These are phyloP conservation scores for Crioceris asparagi DNA, from an alignment of 2,888 invertebrate genomes.

Conservation along the genomic window DNA sequence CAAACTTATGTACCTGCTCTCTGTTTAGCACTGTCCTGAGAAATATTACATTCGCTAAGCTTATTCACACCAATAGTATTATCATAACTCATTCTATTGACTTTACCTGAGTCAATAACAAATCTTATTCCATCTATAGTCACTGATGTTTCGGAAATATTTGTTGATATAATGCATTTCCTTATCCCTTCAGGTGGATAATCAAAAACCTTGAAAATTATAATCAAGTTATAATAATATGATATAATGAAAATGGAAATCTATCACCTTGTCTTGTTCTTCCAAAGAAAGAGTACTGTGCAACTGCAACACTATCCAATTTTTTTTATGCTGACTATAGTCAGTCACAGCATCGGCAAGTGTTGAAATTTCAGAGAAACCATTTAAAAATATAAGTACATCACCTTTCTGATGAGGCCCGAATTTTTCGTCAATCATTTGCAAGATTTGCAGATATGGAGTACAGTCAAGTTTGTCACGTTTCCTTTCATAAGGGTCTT, in stretches of 20 bases:
- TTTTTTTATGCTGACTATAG: conserved; percentile 63
- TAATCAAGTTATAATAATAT: neutral
- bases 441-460: conserved; percentile 86
- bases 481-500: conserved; percentile 49
- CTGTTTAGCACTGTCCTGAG: conserved; percentile 78
- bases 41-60: conserved; percentile 91
- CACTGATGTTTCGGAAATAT: conserved; percentile 97
- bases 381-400: conserved; percentile 83
- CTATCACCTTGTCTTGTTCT: conserved; percentile 87
- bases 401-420: conserved; percentile 61
- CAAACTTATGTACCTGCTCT: conserved; percentile 64
- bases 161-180: conserved; percentile 95
- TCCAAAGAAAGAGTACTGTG: conserved; percentile 87
- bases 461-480: conserved; percentile 77
- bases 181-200: conserved; percentile 88
- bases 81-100: conserved; percentile 95
- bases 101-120: conserved; percentile 87
- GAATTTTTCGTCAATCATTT: conserved; percentile 84
- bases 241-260: neutral
- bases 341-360: conserved; percentile 78
- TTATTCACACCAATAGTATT: conserved; percentile 81
- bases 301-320: conserved; percentile 88
- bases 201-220: conserved; percentile 52
- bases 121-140: conserved; percentile 97
- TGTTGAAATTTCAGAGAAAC: conserved; percentile 82